Conservation (phyloP, 1,140 invertebrate genomes). For the Camponotus pennsylvanicus region DNA sequence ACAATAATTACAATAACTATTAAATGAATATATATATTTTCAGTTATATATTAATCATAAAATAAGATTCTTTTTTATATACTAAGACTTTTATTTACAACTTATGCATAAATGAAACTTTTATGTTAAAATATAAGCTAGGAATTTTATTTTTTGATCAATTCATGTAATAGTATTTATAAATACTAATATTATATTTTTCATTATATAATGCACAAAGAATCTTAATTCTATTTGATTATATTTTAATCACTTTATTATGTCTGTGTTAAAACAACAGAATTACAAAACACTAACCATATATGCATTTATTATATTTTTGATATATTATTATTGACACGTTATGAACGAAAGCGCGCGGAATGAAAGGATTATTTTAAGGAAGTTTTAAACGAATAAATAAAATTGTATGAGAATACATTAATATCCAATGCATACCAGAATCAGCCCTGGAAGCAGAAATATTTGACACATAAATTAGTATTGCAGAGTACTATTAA, state of each 20-base stretch:
- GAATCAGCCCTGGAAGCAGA: slow-evolving; percentile 81
- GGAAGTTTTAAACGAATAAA: slow-evolving; percentile 32
- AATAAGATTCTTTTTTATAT: too few species aligned
- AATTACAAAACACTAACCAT: not conserved
- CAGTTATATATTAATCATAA: too few species aligned
- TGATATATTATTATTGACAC: not conserved
- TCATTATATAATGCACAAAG: not conserved
- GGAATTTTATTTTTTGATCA: too few species aligned
- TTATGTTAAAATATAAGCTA: too few species aligned
- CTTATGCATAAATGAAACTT: too few species aligned
- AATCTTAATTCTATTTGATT: not conserved
- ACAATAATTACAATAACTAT: too few species aligned
- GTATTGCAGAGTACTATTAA: slow-evolving; percentile 63
- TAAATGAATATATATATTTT: too few species aligned
- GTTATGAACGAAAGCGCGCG: not conserved
- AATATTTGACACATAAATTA: slow-evolving; percentile 78
- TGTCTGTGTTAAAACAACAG: not conserved
- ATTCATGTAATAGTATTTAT: not conserved
- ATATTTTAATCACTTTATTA: not conserved
- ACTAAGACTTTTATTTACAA: too few species aligned
- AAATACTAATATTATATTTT: slow-evolving; percentile 4
- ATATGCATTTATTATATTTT: not conserved
- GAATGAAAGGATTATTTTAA: not conserved
- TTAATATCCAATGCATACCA: slow-evolving; percentile 76
- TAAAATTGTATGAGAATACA: slow-evolving; percentile 42